Percentiles rank a stretch among this genome's conserved stretches.
Evolutionary conservation across 1,140 invertebrate genomes (phyloP).

Genomic region (Episyrphus balteatus): DNA sequence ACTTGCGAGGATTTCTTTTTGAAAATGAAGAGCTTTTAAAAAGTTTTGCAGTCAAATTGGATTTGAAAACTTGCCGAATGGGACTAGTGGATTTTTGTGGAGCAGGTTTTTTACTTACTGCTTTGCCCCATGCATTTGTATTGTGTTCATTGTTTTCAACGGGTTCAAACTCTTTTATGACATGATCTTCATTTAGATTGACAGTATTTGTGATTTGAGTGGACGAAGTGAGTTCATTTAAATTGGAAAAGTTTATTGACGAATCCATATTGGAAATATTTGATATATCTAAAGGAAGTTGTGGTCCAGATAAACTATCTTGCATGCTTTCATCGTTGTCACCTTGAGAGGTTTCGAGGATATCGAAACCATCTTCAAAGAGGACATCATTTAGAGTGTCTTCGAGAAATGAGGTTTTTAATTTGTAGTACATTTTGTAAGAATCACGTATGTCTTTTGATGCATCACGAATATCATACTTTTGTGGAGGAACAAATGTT

Average conservation of each 20-base stretch:
- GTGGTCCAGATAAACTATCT: constrained; percentile 10
- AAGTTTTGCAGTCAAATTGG: constrained; percentile 44
- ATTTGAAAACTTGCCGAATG: constrained; percentile 39
- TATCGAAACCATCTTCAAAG: constrained; percentile 34
- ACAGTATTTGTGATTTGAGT: constrained; percentile 15
- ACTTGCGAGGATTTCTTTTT: constrained; percentile 65
- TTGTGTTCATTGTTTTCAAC: constrained; percentile 26
- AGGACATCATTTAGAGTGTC: constrained; percentile 48
- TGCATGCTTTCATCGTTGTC: constrained; percentile 15
- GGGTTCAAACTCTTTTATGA: constrained; percentile 22
- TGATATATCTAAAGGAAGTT: constrained; percentile 20
- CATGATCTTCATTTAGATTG: constrained; percentile 21
- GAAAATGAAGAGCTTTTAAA: constrained; percentile 53
- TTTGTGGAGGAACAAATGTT: not conserved
- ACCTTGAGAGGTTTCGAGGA: constrained; percentile 31
- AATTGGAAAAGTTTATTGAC: constrained; percentile 10
- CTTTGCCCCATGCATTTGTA: constrained; percentile 44
- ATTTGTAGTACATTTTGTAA: constrained; percentile 68
- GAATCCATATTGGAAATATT: constrained; percentile 11
- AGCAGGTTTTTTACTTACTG: constrained; percentile 42
- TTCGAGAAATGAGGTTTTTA: constrained; percentile 62
- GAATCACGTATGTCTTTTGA: constrained; percentile 56
- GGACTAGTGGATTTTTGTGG: constrained; percentile 16
- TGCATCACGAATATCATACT: constrained; percentile 69
- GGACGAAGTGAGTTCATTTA: constrained; percentile 9